Base-by-base conservation (phyloP, 2,888 invertebrate genomes). In the Rhodophaea formosa region DNA sequence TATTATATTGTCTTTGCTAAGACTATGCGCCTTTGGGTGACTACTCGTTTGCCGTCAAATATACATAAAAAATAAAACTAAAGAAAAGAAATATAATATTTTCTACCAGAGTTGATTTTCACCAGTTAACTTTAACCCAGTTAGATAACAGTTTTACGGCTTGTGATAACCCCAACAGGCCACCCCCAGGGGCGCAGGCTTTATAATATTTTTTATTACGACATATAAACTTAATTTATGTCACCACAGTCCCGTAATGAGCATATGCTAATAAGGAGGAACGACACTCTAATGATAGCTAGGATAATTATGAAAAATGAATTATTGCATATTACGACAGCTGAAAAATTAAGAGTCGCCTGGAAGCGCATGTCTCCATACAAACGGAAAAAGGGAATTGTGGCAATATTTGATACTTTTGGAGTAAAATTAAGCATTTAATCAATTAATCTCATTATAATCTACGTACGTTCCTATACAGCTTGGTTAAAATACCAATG, bases 161-260 rank as follows among this genome's bases (percentile, higher is more conserved):
- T 39, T 23, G 46, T 56, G 56, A 56, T 56, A 56, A 17, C 46
- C 39, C 14, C 30, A n/a, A 53, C 53, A 53, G 8, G 49, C 56
- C 56, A 30, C 56, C 77, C 79, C 79, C 61, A 66, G 73, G 82
- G 83, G 82, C 74, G 80, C 78, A 70, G 75, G 70, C 75, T 69
- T 65, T 77, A 80, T 80, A 77, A 77, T 78, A 77, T 72, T 70
- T 75, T 85, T 87, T 86, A 83, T 81, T 79, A 82, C 74, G 75
- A 79, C 82, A 82, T 83, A 84, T 86, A 85, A 82, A 80, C 67
- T 73, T 88, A 82, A 88, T 89, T 87, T 88, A 88, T 86, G 77
- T 76, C 63, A 49, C 64, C 62, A 64, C 70, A 71, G 66, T 56
- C 59, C 61, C 72, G 69, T 82, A 88, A 88, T 85, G 84, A 82